These are phyloP conservation scores for Oligia latruncula DNA, from an alignment of 2,888 invertebrate species.

Conservation along the genomic window DNA sequence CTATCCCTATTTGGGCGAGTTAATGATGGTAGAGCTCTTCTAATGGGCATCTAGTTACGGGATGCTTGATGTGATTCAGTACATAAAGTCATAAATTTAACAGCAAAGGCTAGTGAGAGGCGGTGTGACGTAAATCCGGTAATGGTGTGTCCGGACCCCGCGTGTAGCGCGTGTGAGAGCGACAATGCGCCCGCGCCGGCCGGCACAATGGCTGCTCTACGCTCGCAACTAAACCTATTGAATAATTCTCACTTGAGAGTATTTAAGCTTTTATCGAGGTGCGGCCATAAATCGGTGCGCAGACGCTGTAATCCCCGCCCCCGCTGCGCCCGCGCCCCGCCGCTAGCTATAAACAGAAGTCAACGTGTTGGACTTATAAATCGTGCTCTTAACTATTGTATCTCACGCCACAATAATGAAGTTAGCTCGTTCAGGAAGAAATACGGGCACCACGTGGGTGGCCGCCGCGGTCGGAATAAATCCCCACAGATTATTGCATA, in stretches of 20 bases:
- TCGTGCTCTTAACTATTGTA: constrained; percentile 90
- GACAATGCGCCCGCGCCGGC: constrained; percentile 54
- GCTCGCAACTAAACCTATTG: constrained; percentile 77
- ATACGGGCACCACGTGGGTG: constrained; percentile 89
- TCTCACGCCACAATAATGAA: constrained; percentile 90
- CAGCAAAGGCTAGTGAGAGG: constrained; percentile 50
- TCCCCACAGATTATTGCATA: constrained; percentile 87
- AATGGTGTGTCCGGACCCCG: constrained; percentile 49
- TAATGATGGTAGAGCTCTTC: constrained; percentile 27
- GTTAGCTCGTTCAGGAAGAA: constrained; percentile 90
- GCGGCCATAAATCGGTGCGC: constrained; percentile 88
- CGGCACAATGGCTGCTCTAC: constrained; percentile 63
- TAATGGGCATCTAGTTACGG: constrained; percentile 55
- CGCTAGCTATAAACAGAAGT: constrained; percentile 90
- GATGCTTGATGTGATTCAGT: constrained; percentile 40
- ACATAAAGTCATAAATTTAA: constrained; percentile 59
- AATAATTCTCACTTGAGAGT: constrained; percentile 87
- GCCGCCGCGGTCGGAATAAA: constrained; percentile 84
- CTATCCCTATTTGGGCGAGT: constrained; percentile 24
- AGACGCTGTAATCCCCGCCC: constrained; percentile 88
- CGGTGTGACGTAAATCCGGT: constrained; percentile 63
- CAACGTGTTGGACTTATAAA: constrained; percentile 90
- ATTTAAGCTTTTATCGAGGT: constrained; percentile 90
- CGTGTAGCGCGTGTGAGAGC: constrained; percentile 52
- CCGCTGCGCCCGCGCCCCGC: constrained; percentile 83